Evolutionary conservation across 2,888 invertebrate species (phyloP), one percentile per base, ranked within the genome.

Genomic region (Brenthis ino): DNA sequence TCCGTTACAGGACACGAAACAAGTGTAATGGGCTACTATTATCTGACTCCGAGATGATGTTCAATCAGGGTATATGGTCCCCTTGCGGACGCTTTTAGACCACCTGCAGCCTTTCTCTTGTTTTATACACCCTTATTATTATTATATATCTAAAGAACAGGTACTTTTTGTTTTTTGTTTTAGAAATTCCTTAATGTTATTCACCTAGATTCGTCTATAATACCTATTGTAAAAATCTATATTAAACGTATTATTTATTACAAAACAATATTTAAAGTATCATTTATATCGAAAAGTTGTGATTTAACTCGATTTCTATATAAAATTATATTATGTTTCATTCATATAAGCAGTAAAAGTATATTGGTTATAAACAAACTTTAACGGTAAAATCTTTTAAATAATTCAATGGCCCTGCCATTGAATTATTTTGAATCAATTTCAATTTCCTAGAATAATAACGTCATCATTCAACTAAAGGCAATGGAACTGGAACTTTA

Each of bases 1-100:
- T 2, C 37, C 37, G 37, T 43, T 58, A 58, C 14, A 28, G 24
- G 48, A 1, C 24, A 58, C 47, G 48, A 58, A 28, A 58, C 47
- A 58, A 48, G 48, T 58, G 64, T 65, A 65, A 57, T 57, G 28
- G 64, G 33, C 33, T 6, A 20, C 55, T 33, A 57, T 57, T 50
- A 65, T 16, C 64, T 50, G 28, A 56, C 56, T 56, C 56, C 33
- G 56, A 57, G 28, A 65, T 65, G 56, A 57, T 57, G 56, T 65
- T 48, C 64, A 57, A 57, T 65, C 56, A 65, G 64, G 14, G 37
- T 24, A 48, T 56, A 65, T 48, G 14, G 57, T 20, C 20, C 64
- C 64, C 48, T 54, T 65, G 64, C 50, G 56, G 56, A 33, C 33
- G 64, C n/a, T 58, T 33, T 8, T 14, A 13, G 28, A 28, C 64